A percentile compares a stretch with the other conserved stretches of the same genome.
phyloP scores from a whole-genome alignment of 2,888 invertebrate genomes.

The Hymenopus coronatus region DNA sequence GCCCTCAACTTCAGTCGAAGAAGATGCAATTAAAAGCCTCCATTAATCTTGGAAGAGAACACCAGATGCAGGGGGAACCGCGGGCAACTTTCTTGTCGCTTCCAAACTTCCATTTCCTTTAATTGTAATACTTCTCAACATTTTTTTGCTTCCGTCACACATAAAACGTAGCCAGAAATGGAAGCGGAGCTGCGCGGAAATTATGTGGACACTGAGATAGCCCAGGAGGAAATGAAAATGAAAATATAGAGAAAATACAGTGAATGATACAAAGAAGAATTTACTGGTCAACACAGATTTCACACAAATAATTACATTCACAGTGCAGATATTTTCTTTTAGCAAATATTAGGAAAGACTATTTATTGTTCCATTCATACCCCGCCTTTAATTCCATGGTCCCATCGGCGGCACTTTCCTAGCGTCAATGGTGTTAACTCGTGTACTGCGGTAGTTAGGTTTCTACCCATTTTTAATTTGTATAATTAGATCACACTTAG shows the following conservation, averaged over 20 bases:
- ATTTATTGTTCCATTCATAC: too few relatives aligned
- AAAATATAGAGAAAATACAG: neutral
- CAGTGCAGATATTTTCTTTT: too few relatives aligned
- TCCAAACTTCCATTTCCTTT: neutral
- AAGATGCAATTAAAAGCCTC: slow-evolving; percentile 20
- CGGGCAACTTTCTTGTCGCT: neutral
- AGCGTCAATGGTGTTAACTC: too few relatives aligned
- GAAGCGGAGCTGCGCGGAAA: neutral
- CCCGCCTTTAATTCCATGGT: too few relatives aligned
- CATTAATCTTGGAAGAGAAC: slow-evolving; percentile 19
- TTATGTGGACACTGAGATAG: neutral
- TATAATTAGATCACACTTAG: too few relatives aligned
- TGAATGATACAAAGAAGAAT: neutral
- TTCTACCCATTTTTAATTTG: too few relatives aligned
- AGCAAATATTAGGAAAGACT: too few relatives aligned
- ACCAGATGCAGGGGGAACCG: slow-evolving; percentile 5
- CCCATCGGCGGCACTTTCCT: too few relatives aligned
- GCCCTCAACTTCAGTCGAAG: neutral
- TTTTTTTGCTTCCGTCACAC: neutral
- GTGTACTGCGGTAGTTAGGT: too few relatives aligned
- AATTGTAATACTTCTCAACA: slow-evolving; percentile 8
- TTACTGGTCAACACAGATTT: too few relatives aligned
- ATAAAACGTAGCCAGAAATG: neutral
- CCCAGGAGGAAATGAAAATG: neutral
- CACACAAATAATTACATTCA: too few relatives aligned